These are phyloP conservation scores for Ictidomys tridecemlineatus DNA, from an alignment of 2,113 vertebrate species.

Conservation along the genomic window DNA sequence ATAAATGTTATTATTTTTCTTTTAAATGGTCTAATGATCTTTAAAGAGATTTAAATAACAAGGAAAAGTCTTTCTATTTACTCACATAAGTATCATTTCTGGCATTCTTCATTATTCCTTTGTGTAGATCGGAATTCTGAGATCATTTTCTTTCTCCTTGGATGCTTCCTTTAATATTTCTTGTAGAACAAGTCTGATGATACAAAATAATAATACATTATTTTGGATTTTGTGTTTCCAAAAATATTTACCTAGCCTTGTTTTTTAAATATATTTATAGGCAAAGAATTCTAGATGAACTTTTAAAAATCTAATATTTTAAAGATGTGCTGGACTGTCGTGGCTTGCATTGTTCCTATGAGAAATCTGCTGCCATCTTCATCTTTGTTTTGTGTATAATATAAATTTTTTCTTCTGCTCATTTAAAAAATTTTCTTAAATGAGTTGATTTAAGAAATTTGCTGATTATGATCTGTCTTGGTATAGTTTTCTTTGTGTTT, in stretches of 20 bases:
- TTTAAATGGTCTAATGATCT: not conserved
- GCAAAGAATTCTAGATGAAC: no score
- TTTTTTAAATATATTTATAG: not conserved
- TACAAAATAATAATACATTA: not conserved
- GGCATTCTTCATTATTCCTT: not conserved
- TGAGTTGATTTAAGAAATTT: not conserved
- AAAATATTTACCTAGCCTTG: not conserved
- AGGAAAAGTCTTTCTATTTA: not conserved
- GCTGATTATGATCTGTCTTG: not conserved
- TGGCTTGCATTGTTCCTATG: not conserved
- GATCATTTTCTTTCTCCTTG: not conserved
- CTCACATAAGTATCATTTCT: not conserved
- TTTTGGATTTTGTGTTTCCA: not conserved
- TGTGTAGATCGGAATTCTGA: not conserved
- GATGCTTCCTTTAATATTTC: no score
- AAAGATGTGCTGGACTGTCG: not conserved
- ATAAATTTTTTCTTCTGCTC: not conserved
- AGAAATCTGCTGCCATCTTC: not conserved
- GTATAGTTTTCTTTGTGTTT: not conserved
- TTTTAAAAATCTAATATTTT: not conserved
- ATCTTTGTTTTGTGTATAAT: not conserved
- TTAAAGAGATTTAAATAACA: slow-evolving; percentile 19
- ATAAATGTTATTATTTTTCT: not conserved
- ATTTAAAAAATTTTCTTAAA: not conserved
- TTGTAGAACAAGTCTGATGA: not conserved